A percentile compares a stretch with the other conserved stretches of the same genome.
These are phyloP conservation scores for Lagria hirta DNA, from an alignment of 2,888 invertebrate species.

Conservation along the genomic window DNA sequence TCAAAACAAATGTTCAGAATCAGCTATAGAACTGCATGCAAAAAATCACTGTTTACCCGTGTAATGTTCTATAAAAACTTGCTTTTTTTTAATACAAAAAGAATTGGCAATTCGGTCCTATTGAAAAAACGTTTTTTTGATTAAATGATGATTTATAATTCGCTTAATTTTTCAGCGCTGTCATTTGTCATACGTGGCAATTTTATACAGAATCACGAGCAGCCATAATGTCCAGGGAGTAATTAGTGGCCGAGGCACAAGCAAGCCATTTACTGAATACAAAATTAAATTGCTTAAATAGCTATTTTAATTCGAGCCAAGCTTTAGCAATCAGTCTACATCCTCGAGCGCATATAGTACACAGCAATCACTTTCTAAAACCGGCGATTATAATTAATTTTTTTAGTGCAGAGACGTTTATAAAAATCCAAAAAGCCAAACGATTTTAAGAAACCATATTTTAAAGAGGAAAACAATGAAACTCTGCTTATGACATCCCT, in stretches of 20 bases:
- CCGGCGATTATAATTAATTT: constrained; percentile 14
- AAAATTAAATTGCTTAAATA: constrained; percentile 14
- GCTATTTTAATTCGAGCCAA: constrained; percentile 16
- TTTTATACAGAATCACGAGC: constrained; percentile 22
- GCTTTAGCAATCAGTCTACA: constrained; percentile 19
- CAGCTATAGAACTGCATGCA: too few species aligned
- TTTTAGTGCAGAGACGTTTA: constrained; percentile 5
- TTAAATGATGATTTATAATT: constrained; percentile 9
- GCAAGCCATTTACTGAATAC: constrained; percentile 16
- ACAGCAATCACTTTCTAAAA: constrained; percentile 7
- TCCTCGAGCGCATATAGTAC: constrained; percentile 5
- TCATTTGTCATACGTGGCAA: constrained; percentile 11
- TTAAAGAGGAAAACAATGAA: constrained; percentile 33
- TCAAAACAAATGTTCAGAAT: too few species aligned
- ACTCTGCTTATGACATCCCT: constrained; percentile 30
- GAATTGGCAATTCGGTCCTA: too few species aligned
- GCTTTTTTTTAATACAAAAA: too few species aligned
- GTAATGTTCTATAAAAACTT: too few species aligned
- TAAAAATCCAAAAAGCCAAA: constrained; percentile 13
- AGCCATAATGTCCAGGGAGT: constrained; percentile 26
- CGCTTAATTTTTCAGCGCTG: constrained; percentile 5
- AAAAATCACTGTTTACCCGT: too few species aligned
- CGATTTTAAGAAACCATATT: constrained; percentile 31
- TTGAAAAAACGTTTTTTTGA: too few species aligned
- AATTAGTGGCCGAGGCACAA: constrained; percentile 25